Evolutionary conservation across 2,797 vertebrate genomes (phyloP).

Genomic region (Eutrigla gurnardus): DNA sequence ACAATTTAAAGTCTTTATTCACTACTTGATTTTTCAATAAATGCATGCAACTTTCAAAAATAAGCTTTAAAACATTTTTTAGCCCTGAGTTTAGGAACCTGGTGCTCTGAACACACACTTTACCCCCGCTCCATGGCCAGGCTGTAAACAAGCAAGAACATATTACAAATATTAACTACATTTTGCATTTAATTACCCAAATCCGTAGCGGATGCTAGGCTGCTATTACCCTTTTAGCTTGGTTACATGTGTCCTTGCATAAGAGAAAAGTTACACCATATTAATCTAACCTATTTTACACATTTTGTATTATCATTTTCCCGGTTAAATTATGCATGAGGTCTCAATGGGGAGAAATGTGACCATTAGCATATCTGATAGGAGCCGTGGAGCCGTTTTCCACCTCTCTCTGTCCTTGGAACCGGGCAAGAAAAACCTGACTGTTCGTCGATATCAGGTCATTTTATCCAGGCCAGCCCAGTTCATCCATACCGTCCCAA

Average conservation of each 20-base stretch:
- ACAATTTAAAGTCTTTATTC: neutral
- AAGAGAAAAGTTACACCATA: conserved; percentile 73
- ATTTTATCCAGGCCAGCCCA: conserved; percentile 78
- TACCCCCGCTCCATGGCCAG: neutral
- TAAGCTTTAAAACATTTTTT: neutral
- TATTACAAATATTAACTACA: conserved; percentile 46
- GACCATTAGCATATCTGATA: conserved; percentile 88
- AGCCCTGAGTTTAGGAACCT: neutral
- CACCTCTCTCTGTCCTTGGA: conserved; percentile 83
- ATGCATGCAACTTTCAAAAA: neutral
- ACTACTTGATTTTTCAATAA: neutral
- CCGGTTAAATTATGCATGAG: conserved; percentile 86
- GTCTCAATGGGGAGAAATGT: conserved; percentile 82
- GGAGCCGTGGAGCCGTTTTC: conserved; percentile 72
- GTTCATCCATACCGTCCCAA: conserved; percentile 73
- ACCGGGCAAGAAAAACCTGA: conserved; percentile 76
- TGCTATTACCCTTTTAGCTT: conserved; percentile 54
- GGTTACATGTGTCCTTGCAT: conserved; percentile 69
- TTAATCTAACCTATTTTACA: conserved; percentile 80
- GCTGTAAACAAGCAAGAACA: conserved; percentile 29
- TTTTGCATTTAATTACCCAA: conserved; percentile 32
- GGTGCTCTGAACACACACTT: conserved; percentile 5
- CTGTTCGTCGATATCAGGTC: conserved; percentile 87
- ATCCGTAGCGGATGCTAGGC: conserved; percentile 23
- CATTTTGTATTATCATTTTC: conserved; percentile 80